phyloP scores from a whole-genome alignment of 2,888 invertebrate genomes.

The Ormia ochracea region DNA sequence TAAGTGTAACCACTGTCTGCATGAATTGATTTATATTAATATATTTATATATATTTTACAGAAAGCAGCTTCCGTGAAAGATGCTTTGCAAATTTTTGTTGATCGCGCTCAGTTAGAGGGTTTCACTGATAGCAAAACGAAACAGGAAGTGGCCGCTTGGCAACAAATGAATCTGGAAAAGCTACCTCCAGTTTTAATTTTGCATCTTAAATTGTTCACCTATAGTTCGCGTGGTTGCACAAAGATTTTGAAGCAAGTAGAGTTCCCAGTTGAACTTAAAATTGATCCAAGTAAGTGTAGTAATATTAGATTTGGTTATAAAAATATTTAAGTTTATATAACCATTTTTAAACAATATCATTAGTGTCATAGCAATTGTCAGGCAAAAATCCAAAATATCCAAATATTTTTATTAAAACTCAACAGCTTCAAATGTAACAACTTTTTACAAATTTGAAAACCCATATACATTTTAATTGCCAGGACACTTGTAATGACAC shows the following conservation, averaged over 20 bases:
- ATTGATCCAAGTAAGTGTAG: conserved; percentile 88
- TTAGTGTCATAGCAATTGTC: too few relatives aligned
- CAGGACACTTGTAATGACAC: too few relatives aligned
- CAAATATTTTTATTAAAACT: too few relatives aligned
- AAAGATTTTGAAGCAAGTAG: conserved; percentile 93
- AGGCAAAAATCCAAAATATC: too few relatives aligned
- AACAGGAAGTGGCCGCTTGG: conserved; percentile 91
- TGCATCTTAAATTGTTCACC: conserved; percentile 97
- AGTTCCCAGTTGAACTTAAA: conserved; percentile 92
- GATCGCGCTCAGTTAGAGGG: conserved; percentile 91
- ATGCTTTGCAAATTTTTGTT: conserved; percentile 91
- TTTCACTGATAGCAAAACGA: conserved; percentile 87
- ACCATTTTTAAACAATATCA: too few relatives aligned
- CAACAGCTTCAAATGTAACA: too few relatives aligned
- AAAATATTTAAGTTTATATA: too few relatives aligned
- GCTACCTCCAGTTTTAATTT: conserved; percentile 90
- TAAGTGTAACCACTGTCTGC: conserved; percentile 74
- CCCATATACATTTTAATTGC: too few relatives aligned
- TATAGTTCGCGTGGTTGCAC: conserved; percentile 91
- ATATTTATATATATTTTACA: conserved; percentile 76
- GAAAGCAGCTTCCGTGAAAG: conserved; percentile 89
- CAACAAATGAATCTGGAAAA: conserved; percentile 93
- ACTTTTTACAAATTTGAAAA: too few relatives aligned
- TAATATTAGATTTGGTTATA: not conserved
- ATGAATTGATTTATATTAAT: not conserved